phyloP scores from a whole-genome alignment of 2,797 vertebrate genomes.

The Rhinella marina region DNA sequence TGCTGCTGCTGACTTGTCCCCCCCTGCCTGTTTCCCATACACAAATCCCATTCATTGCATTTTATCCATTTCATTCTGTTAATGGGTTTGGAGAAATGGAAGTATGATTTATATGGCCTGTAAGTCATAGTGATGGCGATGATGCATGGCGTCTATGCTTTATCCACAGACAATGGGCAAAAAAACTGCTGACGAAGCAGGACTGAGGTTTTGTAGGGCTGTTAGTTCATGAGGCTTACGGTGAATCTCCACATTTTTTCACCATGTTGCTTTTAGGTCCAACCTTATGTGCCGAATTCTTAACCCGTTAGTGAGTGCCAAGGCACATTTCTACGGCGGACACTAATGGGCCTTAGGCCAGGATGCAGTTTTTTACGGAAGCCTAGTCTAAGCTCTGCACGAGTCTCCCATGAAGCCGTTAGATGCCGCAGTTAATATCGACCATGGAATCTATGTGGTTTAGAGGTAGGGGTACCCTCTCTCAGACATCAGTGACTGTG shows the following conservation, averaged over 20 bases:
- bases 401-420: too few species aligned
- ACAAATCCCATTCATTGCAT: conserved; percentile 41
- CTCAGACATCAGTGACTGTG: too few species aligned
- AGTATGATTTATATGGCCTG: conserved; percentile 47
- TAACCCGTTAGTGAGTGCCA: too few species aligned
- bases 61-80: conserved; percentile 47
- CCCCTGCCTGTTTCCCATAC: not conserved
- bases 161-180: not conserved
- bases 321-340: too few species aligned
- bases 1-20: not conserved
- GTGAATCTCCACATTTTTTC: not conserved
- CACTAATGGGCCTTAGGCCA: too few species aligned
- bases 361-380: too few species aligned
- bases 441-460: too few species aligned
- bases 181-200: conserved; percentile 29
- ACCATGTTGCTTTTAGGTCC: not conserved
- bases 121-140: conserved; percentile 36
- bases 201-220: not conserved
- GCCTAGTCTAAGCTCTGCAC: too few species aligned
- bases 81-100: conserved; percentile 41
- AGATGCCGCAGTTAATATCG: too few species aligned
- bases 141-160: not conserved
- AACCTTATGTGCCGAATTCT: not conserved
- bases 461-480: too few species aligned
- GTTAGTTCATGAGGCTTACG: not conserved